A percentile compares a stretch with the other conserved stretches of the same genome.
These are phyloP conservation scores for Drosophila murphyi DNA, from an alignment of 1,140 invertebrate genomes.

Conservation along the genomic window DNA sequence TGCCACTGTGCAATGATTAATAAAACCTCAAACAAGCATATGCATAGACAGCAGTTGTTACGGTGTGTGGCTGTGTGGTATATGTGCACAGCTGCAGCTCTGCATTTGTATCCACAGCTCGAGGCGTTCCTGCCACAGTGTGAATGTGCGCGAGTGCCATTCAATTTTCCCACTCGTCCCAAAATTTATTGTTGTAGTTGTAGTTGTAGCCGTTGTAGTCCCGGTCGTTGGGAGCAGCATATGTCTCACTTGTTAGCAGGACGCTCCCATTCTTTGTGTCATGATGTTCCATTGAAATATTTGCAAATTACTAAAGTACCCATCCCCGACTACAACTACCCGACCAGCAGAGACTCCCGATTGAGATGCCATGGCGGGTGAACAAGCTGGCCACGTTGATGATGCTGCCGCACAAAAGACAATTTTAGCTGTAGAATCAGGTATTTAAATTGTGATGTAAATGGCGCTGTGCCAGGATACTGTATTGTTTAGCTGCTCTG, in stretches of 20 bases:
- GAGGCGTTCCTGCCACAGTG: conserved; percentile 21
- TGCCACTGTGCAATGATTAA: conserved; percentile 50
- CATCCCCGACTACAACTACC: conserved; percentile 3
- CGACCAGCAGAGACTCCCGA: background rate
- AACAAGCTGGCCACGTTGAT: conserved; percentile 7
- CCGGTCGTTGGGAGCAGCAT: conserved; percentile 47
- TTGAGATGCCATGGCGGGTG: conserved; percentile 21
- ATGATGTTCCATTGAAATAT: conserved; percentile 78
- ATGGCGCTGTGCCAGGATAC: conserved; percentile 44
- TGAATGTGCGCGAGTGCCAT: conserved; percentile 42
- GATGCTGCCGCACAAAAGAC: conserved; percentile 55
- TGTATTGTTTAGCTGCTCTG: conserved; percentile 45
- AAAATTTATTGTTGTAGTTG: conserved; percentile 73
- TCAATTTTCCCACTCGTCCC: conserved; percentile 57
- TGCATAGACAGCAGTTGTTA: conserved; percentile 38
- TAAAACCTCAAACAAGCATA: conserved; percentile 52
- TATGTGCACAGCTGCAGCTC: conserved; percentile 28
- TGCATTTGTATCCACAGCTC: conserved; percentile 45
- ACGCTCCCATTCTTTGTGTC: conserved; percentile 41
- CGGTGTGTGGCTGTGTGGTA: conserved; percentile 14
- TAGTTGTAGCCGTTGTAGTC: conserved; percentile 43
- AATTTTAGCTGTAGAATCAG: conserved; percentile 63
- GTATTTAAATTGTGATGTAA: conserved; percentile 71
- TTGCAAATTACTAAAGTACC: conserved; percentile 73
- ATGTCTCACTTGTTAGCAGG: conserved; percentile 60